A percentile compares a stretch with the other conserved stretches of the same genome.
These are phyloP conservation scores for Saccostrea echinata DNA, from an alignment of 1,140 invertebrate species.

Conservation along the genomic window DNA sequence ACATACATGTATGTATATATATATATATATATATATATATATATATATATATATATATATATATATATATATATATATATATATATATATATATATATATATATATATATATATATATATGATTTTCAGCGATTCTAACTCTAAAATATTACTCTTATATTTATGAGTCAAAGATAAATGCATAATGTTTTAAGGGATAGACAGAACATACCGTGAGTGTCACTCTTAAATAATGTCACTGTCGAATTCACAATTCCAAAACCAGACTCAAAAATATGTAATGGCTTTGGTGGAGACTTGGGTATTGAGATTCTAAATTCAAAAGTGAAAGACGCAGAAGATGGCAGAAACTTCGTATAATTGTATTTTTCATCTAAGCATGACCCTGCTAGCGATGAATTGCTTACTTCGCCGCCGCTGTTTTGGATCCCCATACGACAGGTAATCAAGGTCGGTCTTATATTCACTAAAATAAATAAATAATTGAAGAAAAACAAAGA, in stretches of 20 bases:
- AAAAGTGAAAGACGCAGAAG: neutral
- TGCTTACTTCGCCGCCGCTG: neutral
- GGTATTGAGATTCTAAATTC: neutral
- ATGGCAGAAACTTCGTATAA: slow-evolving; percentile 23
- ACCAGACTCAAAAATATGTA: neutral
- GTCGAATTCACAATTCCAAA: neutral
- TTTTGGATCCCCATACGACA: neutral
- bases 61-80: too few relatives aligned
- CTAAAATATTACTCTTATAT: too few relatives aligned
- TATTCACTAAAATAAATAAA: neutral
- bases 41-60: too few relatives aligned
- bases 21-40: too few relatives aligned
- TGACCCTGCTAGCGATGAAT: neutral
- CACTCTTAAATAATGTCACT: neutral
- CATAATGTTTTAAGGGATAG: neutral
- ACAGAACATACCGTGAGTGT: neutral
- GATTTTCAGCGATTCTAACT: too few relatives aligned
- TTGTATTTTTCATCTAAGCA: neutral
- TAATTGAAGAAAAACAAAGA: too few relatives aligned
- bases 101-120: too few relatives aligned
- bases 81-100: too few relatives aligned
- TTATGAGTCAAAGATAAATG: too few relatives aligned
- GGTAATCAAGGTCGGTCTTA: neutral
- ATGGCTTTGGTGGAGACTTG: neutral
- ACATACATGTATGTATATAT: too few relatives aligned